Evolutionary conservation across 2,113 vertebrate species (phyloP), one percentile per base, ranked within the genome.

Genomic region (Alligator mississippiensis): DNA sequence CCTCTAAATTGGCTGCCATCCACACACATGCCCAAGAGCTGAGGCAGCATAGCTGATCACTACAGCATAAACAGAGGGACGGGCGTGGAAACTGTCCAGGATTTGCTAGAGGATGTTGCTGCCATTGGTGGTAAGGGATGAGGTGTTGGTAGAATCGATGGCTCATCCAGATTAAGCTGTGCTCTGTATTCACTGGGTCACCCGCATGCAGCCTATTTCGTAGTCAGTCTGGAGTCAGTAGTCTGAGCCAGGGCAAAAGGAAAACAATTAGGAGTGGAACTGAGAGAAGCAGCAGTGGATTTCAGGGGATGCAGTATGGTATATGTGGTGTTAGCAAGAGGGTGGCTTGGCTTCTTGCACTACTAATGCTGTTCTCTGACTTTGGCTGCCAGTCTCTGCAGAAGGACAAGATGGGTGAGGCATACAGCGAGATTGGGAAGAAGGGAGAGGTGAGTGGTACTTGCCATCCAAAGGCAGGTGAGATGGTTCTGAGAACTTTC

Each of bases 351-450:
- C 57, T 90, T 66, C 79, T 66, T 47, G 7, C 34, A 74, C 47
- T 17, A 0, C 1, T 47, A 68, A 58, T 27, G 10, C 28, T 79
- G 13, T 63, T 70, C n/a, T 28, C n/a, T 9, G 2, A 83, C 79
- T 96, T 64, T 68, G 21, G 72, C 80, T 78, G 70, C 72, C 78
- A 98, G 98, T 87, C 97, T 0, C 94, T 98, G 95, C 98, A 98
- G 92, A 98, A 96, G 81, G 97, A 98, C 92, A 98, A 98, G 95
- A 97, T 98, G 98, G 98, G 97, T 0, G 98, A 98, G 4, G 97
- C 98, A 6, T 98, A 98, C 97, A 98, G 98, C 2, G 98, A 98
- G 88, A 98, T 98, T 1, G 94, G 98, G 30, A 93, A 76, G 93
- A 98, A 98, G 81, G 95, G 96, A 28, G 98, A 98, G 96, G 98